Evolutionary conservation across 2,797 vertebrate genomes (phyloP).

Genomic region (Tenualosa thibaudeaui): DNA sequence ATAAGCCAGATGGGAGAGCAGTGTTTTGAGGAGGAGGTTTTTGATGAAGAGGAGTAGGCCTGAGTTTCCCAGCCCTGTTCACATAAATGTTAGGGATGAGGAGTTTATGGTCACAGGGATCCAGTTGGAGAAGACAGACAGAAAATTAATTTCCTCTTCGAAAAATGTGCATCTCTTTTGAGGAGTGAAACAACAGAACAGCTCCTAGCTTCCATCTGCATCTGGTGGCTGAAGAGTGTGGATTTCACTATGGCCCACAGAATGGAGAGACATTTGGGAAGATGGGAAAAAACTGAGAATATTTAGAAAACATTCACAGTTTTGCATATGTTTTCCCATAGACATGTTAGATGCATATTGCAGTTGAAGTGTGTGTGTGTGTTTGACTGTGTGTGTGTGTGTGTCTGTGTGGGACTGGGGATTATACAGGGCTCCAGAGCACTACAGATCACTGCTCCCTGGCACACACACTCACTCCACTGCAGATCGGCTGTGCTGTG

Average conservation of each 20-base stretch:
- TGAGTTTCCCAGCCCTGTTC: not conserved
- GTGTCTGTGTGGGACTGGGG: constrained; percentile 28
- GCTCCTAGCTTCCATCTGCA: not conserved
- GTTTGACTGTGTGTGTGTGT: constrained; percentile 24
- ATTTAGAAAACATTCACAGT: constrained; percentile 14
- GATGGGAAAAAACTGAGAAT: not conserved
- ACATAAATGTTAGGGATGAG: not conserved
- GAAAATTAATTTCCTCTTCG: not conserved
- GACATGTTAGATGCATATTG: constrained; percentile 10
- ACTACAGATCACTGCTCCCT: not conserved
- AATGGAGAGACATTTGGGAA: not conserved
- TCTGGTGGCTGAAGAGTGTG: not conserved
- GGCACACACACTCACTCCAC: constrained; percentile 17
- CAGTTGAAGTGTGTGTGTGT: constrained; percentile 22
- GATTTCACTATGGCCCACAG: not conserved
- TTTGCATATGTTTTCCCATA: not conserved
- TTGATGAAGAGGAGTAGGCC: not conserved
- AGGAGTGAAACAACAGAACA: not conserved
- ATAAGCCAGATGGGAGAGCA: not conserved
- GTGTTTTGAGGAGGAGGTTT: not conserved
- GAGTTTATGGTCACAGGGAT: not conserved
- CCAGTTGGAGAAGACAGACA: not conserved
- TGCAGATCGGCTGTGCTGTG: constrained; percentile 27
- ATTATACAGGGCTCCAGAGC: constrained; percentile 4
- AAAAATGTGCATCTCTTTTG: constrained; percentile 38